A percentile compares a stretch with the other conserved stretches of the same genome.
These are phyloP conservation scores for Charanyca ferruginea DNA, from an alignment of 2,888 invertebrate genomes.

Conservation along the genomic window DNA sequence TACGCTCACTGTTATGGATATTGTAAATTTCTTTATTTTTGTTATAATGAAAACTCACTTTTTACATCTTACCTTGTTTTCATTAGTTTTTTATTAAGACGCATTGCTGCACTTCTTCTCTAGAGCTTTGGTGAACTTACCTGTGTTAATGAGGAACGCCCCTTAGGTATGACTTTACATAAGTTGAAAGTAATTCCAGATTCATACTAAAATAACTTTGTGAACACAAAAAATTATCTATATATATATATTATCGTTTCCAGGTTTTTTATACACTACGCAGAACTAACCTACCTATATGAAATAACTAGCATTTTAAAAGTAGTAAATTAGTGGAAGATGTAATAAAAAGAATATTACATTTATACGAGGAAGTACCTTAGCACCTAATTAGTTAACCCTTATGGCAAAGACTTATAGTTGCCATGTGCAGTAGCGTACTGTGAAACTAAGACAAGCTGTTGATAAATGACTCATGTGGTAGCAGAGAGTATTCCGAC, in stretches of 20 bases:
- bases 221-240: too few species aligned
- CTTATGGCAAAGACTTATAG: conserved; percentile 6
- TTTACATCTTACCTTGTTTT: conserved; percentile 62
- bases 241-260: too few species aligned
- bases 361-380: neutral
- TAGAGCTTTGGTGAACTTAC: conserved; percentile 1
- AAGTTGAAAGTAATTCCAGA: neutral
- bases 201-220: neutral
- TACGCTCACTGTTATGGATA: conserved; percentile 82
- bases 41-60: conserved; percentile 79
- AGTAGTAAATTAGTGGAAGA: neutral
- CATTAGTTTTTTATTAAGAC: conserved; percentile 50
- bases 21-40: conserved; percentile 77
- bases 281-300: neutral
- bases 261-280: neutral
- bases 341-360: neutral
- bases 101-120: conserved; percentile 30
- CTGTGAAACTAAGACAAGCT: conserved; percentile 10
- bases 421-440: conserved; percentile 15
- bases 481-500: neutral
- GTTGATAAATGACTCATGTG: conserved; percentile 22
- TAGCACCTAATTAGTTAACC: too few species aligned
- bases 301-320: neutral
- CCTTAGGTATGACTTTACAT: neutral
- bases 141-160: neutral